phyloP scores from a whole-genome alignment of 1,140 invertebrate species.

The Pseudomyrmex dendroicus region DNA sequence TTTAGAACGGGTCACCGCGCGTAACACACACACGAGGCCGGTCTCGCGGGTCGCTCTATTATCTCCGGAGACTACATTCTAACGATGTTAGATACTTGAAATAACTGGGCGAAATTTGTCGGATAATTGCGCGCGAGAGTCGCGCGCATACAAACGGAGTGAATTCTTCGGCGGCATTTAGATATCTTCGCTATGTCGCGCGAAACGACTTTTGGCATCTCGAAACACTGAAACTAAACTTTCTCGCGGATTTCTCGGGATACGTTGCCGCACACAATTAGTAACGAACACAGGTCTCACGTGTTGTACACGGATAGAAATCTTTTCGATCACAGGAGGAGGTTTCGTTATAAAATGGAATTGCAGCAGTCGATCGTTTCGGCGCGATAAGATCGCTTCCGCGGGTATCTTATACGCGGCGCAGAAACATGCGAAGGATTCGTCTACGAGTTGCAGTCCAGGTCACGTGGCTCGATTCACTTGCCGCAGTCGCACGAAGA shows the following conservation, averaged over 20 bases:
- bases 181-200: neutral
- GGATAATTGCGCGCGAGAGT: neutral
- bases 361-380: conserved; percentile 23
- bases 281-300: neutral
- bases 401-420: conserved; percentile 1
- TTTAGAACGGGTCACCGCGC: conserved; percentile 25
- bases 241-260: conserved; percentile 32
- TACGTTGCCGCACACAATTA: neutral
- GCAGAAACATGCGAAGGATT: conserved; percentile 21
- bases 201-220: conserved; percentile 28
- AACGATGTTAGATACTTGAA: conserved; percentile 37
- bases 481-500: conserved; percentile 62
- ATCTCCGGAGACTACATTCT: conserved; percentile 25
- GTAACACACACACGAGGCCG: neutral
- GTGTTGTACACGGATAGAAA: neutral
- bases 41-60: conserved; percentile 15
- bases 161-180: conserved; percentile 42
- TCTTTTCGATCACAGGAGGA: conserved; percentile 7
- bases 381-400: conserved; percentile 39
- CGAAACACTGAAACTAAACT: conserved; percentile 13
- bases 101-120: conserved; percentile 31
- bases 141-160: neutral
- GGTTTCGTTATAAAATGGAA: conserved; percentile 20
- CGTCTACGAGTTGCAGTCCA: neutral
- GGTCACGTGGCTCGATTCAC: conserved; percentile 57